A percentile compares a stretch with the other conserved stretches of the same genome.
Evolutionary conservation across 92 coral and sea anemone genomes (phyloP).

Genomic region (Actinernus sp.): DNA sequence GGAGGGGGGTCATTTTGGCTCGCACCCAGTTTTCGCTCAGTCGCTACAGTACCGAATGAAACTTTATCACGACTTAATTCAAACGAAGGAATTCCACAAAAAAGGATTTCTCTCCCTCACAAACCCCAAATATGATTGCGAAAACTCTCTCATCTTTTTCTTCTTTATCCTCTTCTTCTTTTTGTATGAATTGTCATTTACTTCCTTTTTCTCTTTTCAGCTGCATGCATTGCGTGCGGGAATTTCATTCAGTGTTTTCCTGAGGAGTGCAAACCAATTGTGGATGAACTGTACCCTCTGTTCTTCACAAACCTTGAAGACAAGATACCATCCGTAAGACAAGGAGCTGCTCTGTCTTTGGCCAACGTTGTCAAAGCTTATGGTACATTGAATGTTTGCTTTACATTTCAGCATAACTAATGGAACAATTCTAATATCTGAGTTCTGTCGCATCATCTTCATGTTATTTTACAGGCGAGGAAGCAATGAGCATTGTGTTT

Average conservation of each 20-base stretch:
- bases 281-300: slow-evolving; percentile 88
- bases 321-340: slow-evolving; percentile 96
- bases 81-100: no score
- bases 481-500: slow-evolving; percentile 64
- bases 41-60: no score
- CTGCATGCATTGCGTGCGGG: slow-evolving; percentile 99
- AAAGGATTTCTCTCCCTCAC: no score
- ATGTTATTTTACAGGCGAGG: slow-evolving; percentile 74
- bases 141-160: no score
- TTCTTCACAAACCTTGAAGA: slow-evolving; percentile 94
- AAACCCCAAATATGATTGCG: no score
- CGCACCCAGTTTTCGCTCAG: no score
- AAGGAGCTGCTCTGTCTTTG: slow-evolving; percentile 92
- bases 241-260: slow-evolving; percentile 97
- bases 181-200: not conserved
- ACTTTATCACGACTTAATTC: no score
- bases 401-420: not conserved
- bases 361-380: slow-evolving; percentile 97
- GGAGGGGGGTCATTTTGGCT: no score
- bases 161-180: no score
- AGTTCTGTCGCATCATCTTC: not conserved
- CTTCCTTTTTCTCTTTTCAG: slow-evolving; percentile 33
- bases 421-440: not conserved
- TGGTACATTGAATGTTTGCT: slow-evolving; percentile 43
- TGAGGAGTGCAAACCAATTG: slow-evolving; percentile 84